A percentile compares a stretch with the other conserved stretches of the same genome.
Evolutionary conservation across 2,113 vertebrate species (phyloP).

Genomic region (Eptatretus burgeri): DNA sequence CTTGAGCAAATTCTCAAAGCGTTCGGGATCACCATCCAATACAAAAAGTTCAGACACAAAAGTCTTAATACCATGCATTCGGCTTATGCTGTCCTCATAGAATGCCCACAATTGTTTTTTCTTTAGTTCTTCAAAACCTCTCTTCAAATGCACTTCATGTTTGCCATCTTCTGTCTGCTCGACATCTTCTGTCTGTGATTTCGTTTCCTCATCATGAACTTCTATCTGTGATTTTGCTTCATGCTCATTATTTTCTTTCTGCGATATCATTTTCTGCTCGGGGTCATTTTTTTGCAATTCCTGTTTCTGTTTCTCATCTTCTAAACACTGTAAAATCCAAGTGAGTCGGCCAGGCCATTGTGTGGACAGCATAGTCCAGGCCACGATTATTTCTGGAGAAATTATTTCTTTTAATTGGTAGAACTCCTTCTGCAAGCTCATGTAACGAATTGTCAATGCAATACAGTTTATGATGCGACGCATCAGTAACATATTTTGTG

Average conservation of each 20-base stretch:
- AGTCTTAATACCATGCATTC: conserved; percentile 24
- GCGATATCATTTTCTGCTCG: not conserved
- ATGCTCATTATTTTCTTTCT: too few relatives aligned
- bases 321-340: conserved; percentile 48
- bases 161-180: too few relatives aligned
- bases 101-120: conserved; percentile 27
- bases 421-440: too few relatives aligned
- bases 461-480: conserved; percentile 50
- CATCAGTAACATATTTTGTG: conserved; percentile 27
- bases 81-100: conserved; percentile 23
- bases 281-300: fast-evolving
- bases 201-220: too few relatives aligned
- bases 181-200: too few relatives aligned
- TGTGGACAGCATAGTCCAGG: conserved; percentile 52
- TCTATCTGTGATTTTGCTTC: too few relatives aligned
- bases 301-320: conserved; percentile 27
- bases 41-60: conserved; percentile 27
- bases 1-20: conserved; percentile 36
- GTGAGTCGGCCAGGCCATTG: conserved; percentile 64
- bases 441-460: conserved; percentile 22
- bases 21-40: conserved; percentile 41
- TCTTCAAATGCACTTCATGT: too few relatives aligned
- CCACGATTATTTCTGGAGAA: conserved; percentile 20
- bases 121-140: not conserved
- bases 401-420: not conserved